Conservation (phyloP, 2,797 vertebrate species). For the Poeciliopsis presidionis region DNA sequence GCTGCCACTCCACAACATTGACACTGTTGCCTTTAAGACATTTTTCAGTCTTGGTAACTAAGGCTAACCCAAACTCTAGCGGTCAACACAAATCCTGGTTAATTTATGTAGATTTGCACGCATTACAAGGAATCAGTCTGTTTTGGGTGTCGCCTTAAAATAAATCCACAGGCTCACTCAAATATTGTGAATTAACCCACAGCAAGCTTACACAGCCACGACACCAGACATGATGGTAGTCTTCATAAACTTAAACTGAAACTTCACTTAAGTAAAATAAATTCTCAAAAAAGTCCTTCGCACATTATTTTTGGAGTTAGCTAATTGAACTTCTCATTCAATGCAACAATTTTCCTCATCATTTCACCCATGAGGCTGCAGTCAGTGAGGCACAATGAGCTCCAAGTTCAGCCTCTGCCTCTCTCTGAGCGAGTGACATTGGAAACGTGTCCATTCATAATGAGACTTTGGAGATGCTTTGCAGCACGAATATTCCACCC, state of each 20-base stretch:
- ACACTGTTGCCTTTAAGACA: background rate
- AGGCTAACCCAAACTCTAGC: background rate
- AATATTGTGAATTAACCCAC: background rate
- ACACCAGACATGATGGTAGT: background rate
- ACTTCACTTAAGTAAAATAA: background rate
- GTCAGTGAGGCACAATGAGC: slow-evolving; percentile 41
- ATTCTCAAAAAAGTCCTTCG: background rate
- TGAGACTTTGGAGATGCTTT: slow-evolving; percentile 50
- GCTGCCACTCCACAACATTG: background rate
- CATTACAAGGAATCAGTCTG: background rate
- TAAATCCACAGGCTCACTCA: background rate
- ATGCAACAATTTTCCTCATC: slow-evolving; percentile 16
- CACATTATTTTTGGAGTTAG: background rate
- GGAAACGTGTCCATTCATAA: slow-evolving; percentile 54
- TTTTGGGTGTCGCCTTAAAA: background rate
- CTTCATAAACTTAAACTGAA: background rate
- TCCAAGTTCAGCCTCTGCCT: slow-evolving; percentile 40
- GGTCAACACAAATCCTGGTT: background rate
- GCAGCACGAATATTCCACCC: slow-evolving; percentile 48
- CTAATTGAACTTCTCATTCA: background rate
- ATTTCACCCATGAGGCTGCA: slow-evolving; percentile 23
- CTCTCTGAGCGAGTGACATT: slow-evolving; percentile 59
- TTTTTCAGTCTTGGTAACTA: background rate
- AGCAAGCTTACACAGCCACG: background rate
- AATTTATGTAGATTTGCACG: background rate